These are phyloP conservation scores for Rhorus exstirpatorius DNA, from an alignment of 2,888 invertebrate species.

Conservation along the genomic window DNA sequence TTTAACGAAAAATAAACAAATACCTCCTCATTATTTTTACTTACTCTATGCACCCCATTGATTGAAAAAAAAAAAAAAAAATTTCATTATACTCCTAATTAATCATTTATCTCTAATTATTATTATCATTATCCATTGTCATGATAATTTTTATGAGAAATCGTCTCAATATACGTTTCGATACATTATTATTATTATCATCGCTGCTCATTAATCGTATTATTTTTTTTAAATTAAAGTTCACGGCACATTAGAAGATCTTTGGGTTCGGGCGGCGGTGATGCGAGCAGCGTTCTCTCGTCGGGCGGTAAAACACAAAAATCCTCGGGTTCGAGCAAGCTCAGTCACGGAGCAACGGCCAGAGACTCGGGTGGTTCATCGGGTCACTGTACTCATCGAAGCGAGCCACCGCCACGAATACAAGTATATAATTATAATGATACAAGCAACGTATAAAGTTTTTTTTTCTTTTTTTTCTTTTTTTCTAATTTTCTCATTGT, in stretches of 20 bases:
- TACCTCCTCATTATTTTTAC: no score
- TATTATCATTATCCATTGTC: no score
- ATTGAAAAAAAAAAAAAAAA: no score
- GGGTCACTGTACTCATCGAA: slow-evolving; percentile 93
- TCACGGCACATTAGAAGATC: slow-evolving; percentile 84
- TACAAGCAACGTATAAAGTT: not conserved
- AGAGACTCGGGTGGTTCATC: slow-evolving; percentile 94
- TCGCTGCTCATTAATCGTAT: no score
- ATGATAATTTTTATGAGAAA: no score
- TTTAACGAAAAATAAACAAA: no score
- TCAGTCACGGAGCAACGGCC: slow-evolving; percentile 84
- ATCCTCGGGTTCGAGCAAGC: slow-evolving; percentile 85
- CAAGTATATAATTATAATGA: slow-evolving; percentile 77
- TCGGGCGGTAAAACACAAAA: slow-evolving; percentile 88
- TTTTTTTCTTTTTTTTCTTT: slow-evolving; percentile 13
- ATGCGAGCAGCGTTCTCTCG: slow-evolving; percentile 84
- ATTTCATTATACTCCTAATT: no score
- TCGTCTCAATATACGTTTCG: no score
- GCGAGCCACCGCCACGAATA: slow-evolving; percentile 89
- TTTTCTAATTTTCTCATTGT: not conserved
- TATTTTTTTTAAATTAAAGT: slow-evolving; percentile 70
- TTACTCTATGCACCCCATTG: no score
- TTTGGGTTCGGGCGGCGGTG: slow-evolving; percentile 83
- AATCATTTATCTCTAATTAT: no score
- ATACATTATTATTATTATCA: no score